Evolutionary conservation across 2,113 vertebrate genomes (phyloP), one percentile per base, ranked within the genome.

Genomic region (Pangasianodon hypophthalmus): DNA sequence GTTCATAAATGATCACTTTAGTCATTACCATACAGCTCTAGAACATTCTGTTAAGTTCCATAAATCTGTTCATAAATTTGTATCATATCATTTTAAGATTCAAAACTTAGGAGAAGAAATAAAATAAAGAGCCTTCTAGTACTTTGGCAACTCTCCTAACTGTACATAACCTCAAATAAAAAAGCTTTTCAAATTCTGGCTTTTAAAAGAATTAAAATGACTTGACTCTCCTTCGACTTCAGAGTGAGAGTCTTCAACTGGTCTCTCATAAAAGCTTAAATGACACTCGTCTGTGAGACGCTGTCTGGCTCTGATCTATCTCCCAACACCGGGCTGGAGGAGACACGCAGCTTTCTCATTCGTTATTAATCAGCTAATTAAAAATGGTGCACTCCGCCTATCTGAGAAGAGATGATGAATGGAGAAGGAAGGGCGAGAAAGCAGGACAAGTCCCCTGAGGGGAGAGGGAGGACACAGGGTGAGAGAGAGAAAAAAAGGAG

Each of bases 301-400:
- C 69, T 56, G 46, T 86, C 62, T 75, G 50, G 21, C 32, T 87
- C 67, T 87, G 85, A 87, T 84, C 82, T 84, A 21, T 73, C 50
- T 75, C 32, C 13, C 21, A 56, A n/a, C 87, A 91, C 52, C 26
- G 50, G 87, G 56, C 79, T 19, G 56, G 18, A 84, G 81, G 8
- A 86, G 87, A 81, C 71, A 26, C 73, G n/a, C 71, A 48, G 88
- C 89, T 26, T 56, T 58, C 73, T 87, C 87, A 91, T 91, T 90
- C 64, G 88, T 90, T 92, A 88, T 92, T 92, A 90, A 92, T 87
- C 87, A 88, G 92, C 89, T 90, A 90, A 92, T 92, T 91, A 92
- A 83, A 91, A 87, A 64, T 86, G 67, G 90, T 81, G 81, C 90
- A 90, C 87, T 89, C 90, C 90, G 54, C 92, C 85, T 75, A 84